These are phyloP conservation scores for Melangyna quadrimaculata DNA, from an alignment of 2,888 invertebrate genomes.

Conservation along the genomic window DNA sequence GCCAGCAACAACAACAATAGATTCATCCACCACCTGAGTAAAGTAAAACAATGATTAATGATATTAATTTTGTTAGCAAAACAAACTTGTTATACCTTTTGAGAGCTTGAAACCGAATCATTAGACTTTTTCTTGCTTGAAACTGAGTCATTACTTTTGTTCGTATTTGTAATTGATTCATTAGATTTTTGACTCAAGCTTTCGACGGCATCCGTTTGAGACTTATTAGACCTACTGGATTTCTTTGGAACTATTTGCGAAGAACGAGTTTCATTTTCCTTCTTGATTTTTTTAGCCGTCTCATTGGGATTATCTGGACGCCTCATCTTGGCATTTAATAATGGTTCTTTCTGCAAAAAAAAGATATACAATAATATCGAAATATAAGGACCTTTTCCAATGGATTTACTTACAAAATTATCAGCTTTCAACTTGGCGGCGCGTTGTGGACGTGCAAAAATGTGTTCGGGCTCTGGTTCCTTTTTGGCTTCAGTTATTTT, in stretches of 20 bases:
- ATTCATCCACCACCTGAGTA: slow-evolving; percentile 69
- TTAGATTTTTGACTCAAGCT: neutral
- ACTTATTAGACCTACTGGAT: slow-evolving; percentile 23
- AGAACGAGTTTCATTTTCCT: slow-evolving; percentile 76
- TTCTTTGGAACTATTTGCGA: slow-evolving; percentile 73
- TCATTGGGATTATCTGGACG: slow-evolving; percentile 74
- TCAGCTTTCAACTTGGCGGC: slow-evolving; percentile 77
- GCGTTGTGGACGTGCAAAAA: slow-evolving; percentile 76
- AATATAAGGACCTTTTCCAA: neutral
- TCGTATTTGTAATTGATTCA: slow-evolving; percentile 51
- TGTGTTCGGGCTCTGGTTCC: slow-evolving; percentile 56
- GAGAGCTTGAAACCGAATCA: slow-evolving; percentile 45
- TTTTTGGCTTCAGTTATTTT: slow-evolving; percentile 51
- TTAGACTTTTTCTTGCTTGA: slow-evolving; percentile 20
- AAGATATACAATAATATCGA: neutral
- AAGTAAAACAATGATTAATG: no score
- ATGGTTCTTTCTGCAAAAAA: slow-evolving; percentile 74
- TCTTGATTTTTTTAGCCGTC: slow-evolving; percentile 73
- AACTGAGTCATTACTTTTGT: slow-evolving; percentile 39
- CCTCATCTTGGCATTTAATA: slow-evolving; percentile 75
- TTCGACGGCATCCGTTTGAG: neutral
- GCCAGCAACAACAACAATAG: slow-evolving; percentile 67
- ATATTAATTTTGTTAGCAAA: neutral
- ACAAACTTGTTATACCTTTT: slow-evolving; percentile 19
- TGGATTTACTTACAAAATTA: slow-evolving; percentile 68